Conservation (phyloP, 2,888 invertebrate species). For the Imbricaverruca yamaguchii region DNA sequence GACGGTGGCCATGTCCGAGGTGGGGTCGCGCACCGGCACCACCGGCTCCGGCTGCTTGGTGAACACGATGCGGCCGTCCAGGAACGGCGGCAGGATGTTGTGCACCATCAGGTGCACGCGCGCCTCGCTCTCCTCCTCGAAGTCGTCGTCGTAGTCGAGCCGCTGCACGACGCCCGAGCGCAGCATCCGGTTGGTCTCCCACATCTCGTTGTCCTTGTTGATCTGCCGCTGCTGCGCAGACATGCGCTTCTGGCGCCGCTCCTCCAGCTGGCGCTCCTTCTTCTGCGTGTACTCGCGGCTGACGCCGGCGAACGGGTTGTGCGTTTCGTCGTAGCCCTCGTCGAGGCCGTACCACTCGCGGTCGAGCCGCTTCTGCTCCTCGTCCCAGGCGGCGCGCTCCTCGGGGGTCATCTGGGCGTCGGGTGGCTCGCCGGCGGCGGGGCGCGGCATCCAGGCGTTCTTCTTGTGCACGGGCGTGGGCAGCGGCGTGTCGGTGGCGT, state of each 20-base stretch:
- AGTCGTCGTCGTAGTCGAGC: slow-evolving; percentile 79
- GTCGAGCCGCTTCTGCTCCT: slow-evolving; percentile 81
- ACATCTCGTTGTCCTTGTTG: slow-evolving; percentile 95
- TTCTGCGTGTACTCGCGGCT: slow-evolving; percentile 87
- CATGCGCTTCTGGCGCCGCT: slow-evolving; percentile 57
- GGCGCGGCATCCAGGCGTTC: slow-evolving; percentile 67
- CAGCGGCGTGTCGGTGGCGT: slow-evolving; percentile 57
- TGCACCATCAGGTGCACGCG: slow-evolving; percentile 93
- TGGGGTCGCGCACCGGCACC: slow-evolving; percentile 90
- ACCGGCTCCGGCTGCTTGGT: slow-evolving; percentile 99
- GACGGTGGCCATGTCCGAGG: slow-evolving; percentile 94
- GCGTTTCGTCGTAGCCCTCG: slow-evolving; percentile 67
- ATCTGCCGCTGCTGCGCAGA: slow-evolving; percentile 95
- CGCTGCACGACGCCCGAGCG: slow-evolving; percentile 69
- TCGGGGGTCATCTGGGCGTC: slow-evolving; percentile 57
- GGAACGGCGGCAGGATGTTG: slow-evolving; percentile 96
- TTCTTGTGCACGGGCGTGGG: slow-evolving; percentile 83
- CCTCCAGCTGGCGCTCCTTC: slow-evolving; percentile 74
- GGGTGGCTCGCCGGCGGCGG: slow-evolving; percentile 42
- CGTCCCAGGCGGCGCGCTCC: slow-evolving; percentile 78
- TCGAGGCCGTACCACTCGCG: slow-evolving; percentile 73
- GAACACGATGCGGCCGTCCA: slow-evolving; percentile 97
- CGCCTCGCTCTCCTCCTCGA: slow-evolving; percentile 91
- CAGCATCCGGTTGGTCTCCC: slow-evolving; percentile 97
- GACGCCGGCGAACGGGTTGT: slow-evolving; percentile 82